A percentile compares a stretch with the other conserved stretches of the same genome.
phyloP scores from a whole-genome alignment of 2,113 vertebrate genomes.

The Eidolon helvum region DNA sequence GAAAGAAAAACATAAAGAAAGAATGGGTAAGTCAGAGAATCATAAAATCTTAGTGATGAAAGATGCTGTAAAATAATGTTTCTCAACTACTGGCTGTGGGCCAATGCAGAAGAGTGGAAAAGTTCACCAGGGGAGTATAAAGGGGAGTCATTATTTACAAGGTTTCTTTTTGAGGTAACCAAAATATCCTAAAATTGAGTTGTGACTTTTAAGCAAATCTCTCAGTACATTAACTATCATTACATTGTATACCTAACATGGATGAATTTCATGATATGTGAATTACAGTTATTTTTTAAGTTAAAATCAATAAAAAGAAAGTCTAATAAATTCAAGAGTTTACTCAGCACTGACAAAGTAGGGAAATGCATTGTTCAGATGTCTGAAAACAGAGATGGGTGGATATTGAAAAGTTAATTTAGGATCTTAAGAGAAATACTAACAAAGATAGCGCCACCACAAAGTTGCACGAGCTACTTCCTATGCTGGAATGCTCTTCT shows the following conservation, averaged over 20 bases:
- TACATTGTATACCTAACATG: not conserved
- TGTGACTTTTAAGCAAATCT: slow-evolving; percentile 4
- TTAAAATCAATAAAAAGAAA: not conserved
- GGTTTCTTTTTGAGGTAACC: not conserved
- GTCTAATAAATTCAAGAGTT: not conserved
- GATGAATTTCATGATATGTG: not conserved
- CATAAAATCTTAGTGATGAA: not conserved
- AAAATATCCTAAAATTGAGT: not conserved
- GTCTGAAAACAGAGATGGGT: not conserved
- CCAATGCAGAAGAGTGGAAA: not conserved
- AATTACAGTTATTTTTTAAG: not conserved
- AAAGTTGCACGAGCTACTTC: not conserved
- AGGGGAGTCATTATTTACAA: not conserved
- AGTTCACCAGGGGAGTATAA: not conserved
- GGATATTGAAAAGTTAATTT: not conserved
- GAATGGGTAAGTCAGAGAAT: not conserved
- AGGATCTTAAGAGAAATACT: not conserved
- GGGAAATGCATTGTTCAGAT: not conserved
- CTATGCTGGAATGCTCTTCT: not conserved
- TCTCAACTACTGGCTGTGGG: not conserved
- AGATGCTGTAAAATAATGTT: not conserved
- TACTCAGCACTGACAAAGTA: not conserved
- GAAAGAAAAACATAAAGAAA: not conserved
- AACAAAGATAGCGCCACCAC: not conserved
- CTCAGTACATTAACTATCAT: not conserved